phyloP scores from a whole-genome alignment of 2,113 vertebrate genomes.

The Bucco capensis region DNA sequence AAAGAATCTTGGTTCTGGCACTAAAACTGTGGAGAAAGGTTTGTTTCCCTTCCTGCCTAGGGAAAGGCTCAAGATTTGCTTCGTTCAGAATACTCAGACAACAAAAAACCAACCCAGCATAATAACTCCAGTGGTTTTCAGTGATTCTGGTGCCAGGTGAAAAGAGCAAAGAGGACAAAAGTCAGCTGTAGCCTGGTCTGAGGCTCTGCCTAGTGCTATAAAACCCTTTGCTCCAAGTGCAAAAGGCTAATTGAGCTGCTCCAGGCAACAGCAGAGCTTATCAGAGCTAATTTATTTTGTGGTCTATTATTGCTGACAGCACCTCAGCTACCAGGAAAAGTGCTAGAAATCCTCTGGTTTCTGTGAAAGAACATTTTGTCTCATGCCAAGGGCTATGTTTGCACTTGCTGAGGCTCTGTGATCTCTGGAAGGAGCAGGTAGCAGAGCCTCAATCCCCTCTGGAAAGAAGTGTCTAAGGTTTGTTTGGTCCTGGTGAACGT shows the following conservation, averaged over 20 bases:
- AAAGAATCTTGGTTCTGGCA: not conserved
- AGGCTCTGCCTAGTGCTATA: not conserved
- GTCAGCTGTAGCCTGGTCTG: not conserved
- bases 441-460: not conserved
- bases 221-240: constrained; percentile 13
- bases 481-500: not conserved
- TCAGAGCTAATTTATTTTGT: constrained; percentile 45
- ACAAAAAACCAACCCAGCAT: not conserved
- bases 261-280: constrained; percentile 54
- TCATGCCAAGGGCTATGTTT: not conserved
- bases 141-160: not conserved
- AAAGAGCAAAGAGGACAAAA: constrained; percentile 11
- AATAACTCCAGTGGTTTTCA: not conserved
- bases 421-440: not conserved
- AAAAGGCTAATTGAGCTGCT: constrained; percentile 54
- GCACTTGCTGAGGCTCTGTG: not conserved
- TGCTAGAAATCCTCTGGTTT: not conserved
- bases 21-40: not conserved
- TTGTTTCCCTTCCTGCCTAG: not conserved
- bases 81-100: not conserved
- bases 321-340: constrained; percentile 1
- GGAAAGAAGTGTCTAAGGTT: not conserved
- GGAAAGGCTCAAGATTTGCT: not conserved
- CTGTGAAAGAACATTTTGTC: constrained; percentile 18
- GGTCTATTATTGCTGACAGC: not conserved